Evolutionary conservation across 2,888 invertebrate species (phyloP), one percentile per base, ranked within the genome.

Genomic region (Hyppa rectilinea): DNA sequence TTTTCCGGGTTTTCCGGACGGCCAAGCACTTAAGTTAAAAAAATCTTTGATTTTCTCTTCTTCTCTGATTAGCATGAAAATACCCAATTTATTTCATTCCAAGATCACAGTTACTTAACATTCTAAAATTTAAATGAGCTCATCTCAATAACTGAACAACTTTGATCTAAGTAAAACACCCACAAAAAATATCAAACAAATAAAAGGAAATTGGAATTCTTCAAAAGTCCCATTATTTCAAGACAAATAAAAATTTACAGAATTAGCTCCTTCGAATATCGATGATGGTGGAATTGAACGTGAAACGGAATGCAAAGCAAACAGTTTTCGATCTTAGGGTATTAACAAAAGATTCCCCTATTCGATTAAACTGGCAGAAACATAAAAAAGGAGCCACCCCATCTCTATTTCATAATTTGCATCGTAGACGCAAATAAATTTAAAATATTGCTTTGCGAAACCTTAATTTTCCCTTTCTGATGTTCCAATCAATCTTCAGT

Each of bases 371-470:
- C 90, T 86, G 88, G 89, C 88, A 88, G 87, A 91, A 93, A 91
- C 90, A 90, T 90, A 92, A 91, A 89, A 47, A 87, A 50, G 61
- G 63, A 67, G 65, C 81, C 90, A 86, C 92, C 93, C 93, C 89
- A 90, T 91, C 94, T 94, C 93, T 93, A 93, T 94, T 94, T 93
- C 94, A 95, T 94, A 95, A 95, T 95, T 95, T 95, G 95, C 95
- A 95, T 95, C 89, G 93, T 90, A 92, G 93, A 93, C 91, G 93
- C 92, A 95, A 94, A 95, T 95, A 95, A 95, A 94, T 95, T 94
- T 95, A 92, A 94, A 95, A 94, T 95, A 95, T 95, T 93, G 91
- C 92, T 82, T 70, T 71, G 87, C 71, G 92, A 92, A 94, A 87
- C 92, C 92, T 92, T 93, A 94, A 93, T 92, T 93, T 90, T 91